Evolutionary conservation across 2,113 vertebrate genomes (phyloP), one percentile per base, ranked within the genome.

Genomic region (Balaeniceps rex): DNA sequence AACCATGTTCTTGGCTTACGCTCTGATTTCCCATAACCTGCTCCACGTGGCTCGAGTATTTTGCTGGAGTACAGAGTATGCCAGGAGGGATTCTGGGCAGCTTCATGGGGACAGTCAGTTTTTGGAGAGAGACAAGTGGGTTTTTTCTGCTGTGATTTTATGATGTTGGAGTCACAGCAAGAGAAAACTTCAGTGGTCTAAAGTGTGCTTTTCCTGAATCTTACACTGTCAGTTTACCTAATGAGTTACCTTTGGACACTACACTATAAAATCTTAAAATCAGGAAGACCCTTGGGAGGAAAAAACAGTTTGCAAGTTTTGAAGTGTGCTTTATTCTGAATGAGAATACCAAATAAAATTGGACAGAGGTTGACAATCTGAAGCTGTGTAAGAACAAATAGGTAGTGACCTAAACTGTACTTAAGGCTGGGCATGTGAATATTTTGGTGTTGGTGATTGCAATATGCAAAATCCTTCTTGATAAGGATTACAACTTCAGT

Each of bases 1-100:
- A 98, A 97, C 97, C 89, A 79, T 78, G 86, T 94, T 92, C 94
- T 95, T 97, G 96, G 89, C 95, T 95, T 25, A 21, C 4, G 57
- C 91, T 96, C 97, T 75, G 66, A 72, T 95, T 97, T 97, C 96
- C 95, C 96, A 94, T 86, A 93, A 96, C 95, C 87, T 97, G 85
- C 42, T 96, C 93, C 96, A 94, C 47, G 74, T 94, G 94, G 91
- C 87, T 88, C 0, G 1, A 55, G n/a, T 52, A 6, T 60, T 85
- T 75, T 82, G 49, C 46, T 88, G 49, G 83, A 91, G 42, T 47
- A 19, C 38, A 36, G 84, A 90, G 83, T 29, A 1, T 72, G 80
- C 88, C 93, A 88, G 81, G 66, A 85, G 74, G 90, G 55, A 74
- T 88, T 97, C 65, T 47, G 36, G 51, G 75, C 95, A 63, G 91